A percentile compares a stretch with the other conserved stretches of the same genome.
These are phyloP conservation scores for Meriones psammophilus DNA, from an alignment of 2,797 vertebrate genomes.

Conservation along the genomic window DNA sequence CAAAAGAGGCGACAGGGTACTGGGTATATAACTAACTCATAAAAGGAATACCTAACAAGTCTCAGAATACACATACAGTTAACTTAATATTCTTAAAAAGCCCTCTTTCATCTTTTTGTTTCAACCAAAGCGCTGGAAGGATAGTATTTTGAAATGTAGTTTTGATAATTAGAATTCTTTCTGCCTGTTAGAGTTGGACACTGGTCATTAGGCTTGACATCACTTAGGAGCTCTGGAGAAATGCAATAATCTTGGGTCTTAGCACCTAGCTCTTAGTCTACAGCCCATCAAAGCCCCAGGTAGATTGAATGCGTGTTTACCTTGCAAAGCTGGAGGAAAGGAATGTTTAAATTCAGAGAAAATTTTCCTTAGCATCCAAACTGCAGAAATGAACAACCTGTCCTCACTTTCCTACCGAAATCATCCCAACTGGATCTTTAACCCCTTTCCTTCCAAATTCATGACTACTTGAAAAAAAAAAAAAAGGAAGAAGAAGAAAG, in stretches of 20 bases:
- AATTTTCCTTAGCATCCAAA: slow-evolving; percentile 5
- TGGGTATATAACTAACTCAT: neutral
- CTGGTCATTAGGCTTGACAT: neutral
- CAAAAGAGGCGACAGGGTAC: slow-evolving; percentile 14
- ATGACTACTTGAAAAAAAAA: neutral
- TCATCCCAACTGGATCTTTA: neutral
- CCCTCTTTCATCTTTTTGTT: slow-evolving; percentile 25
- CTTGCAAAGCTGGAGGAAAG: neutral
- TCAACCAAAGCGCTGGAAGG: neutral
- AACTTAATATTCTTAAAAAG: neutral
- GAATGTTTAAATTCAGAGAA: neutral
- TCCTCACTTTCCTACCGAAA: neutral
- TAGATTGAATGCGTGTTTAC: neutral
- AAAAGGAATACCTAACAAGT: neutral
- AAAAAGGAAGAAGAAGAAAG: neutral
- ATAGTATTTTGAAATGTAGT: neutral
- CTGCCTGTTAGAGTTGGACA: neutral
- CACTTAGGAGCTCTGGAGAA: slow-evolving; percentile 21
- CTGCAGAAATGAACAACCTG: slow-evolving; percentile 9
- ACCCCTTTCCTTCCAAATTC: neutral
- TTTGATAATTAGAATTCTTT: slow-evolving; percentile 42
- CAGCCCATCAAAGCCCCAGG: neutral
- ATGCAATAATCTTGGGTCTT: neutral
- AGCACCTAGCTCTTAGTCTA: slow-evolving; percentile 1
- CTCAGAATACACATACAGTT: neutral